A percentile compares a stretch with the other conserved stretches of the same genome.
Conservation (phyloP, 2,888 invertebrate species). For the Nasonia oneida region DNA sequence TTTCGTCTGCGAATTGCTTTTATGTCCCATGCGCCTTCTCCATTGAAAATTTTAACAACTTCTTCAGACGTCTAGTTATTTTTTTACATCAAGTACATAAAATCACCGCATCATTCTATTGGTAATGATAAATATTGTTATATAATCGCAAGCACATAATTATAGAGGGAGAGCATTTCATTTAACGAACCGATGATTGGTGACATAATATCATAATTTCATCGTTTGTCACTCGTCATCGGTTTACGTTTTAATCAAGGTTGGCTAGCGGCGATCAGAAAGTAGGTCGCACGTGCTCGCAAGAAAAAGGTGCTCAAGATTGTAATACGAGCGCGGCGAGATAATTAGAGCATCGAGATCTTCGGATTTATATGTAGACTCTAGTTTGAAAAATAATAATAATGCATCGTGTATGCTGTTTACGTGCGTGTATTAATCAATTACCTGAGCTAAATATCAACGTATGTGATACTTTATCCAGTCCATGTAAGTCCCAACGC, state of each 20-base stretch:
- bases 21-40: neutral
- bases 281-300: neutral
- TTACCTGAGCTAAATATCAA: neutral
- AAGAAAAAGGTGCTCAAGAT: neutral
- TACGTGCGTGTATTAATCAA: neutral
- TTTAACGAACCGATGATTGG: neutral
- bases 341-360: neutral
- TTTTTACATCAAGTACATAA: too few species aligned
- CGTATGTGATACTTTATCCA: slow-evolving; percentile 45
- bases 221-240: neutral
- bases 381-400: neutral
- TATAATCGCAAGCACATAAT: neutral
- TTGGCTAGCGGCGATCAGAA: neutral
- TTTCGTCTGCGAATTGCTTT: neutral
- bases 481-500: slow-evolving; percentile 48
- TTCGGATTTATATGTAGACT: neutral
- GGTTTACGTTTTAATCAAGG: neutral
- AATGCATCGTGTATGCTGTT: neutral
- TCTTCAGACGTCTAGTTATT: too few species aligned
- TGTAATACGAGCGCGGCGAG: neutral
- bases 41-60: too few species aligned
- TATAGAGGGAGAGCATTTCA: neutral
- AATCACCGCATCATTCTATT: too few species aligned
- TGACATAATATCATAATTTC: neutral
- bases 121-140: too few species aligned